A percentile compares a stretch with the other conserved stretches of the same genome.
These are phyloP conservation scores for Maniola jurtina DNA, from an alignment of 1,140 invertebrate genomes.

Conservation along the genomic window DNA sequence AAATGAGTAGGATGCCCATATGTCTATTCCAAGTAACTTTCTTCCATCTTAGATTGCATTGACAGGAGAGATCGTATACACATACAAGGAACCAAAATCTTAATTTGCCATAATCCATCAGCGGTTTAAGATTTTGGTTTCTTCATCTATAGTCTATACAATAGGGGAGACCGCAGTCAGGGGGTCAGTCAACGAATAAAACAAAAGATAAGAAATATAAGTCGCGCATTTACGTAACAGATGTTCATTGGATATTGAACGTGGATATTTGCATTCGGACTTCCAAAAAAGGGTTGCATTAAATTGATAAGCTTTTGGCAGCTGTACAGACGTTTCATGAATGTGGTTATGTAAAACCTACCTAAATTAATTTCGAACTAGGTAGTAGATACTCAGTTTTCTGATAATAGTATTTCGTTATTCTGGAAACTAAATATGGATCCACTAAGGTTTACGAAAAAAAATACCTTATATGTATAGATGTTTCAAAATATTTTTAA, in stretches of 20 bases:
- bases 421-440: background rate
- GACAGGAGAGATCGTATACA: no score
- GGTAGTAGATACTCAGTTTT: background rate
- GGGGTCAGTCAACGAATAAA: background rate
- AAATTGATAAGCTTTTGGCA: conserved; percentile 22
- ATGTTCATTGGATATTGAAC: background rate
- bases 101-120: no score
- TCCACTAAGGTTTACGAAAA: no score
- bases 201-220: background rate
- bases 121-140: no score
- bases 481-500: no score
- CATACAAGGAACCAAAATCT: no score
- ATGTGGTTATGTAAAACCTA: background rate
- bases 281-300: conserved; percentile 24
- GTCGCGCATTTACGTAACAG: background rate
- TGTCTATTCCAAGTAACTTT: no score
- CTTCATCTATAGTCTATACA: no score
- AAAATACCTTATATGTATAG: no score
- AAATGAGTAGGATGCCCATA: no score
- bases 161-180: background rate
- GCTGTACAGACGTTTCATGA: conserved; percentile 11
- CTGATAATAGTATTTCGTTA: background rate
- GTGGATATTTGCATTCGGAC: conserved; percentile 4
- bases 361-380: background rate
- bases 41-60: no score